Evolutionary conservation across 2,888 invertebrate species (phyloP), one percentile per base, ranked within the genome.

Genomic region (Melieria picta): DNA sequence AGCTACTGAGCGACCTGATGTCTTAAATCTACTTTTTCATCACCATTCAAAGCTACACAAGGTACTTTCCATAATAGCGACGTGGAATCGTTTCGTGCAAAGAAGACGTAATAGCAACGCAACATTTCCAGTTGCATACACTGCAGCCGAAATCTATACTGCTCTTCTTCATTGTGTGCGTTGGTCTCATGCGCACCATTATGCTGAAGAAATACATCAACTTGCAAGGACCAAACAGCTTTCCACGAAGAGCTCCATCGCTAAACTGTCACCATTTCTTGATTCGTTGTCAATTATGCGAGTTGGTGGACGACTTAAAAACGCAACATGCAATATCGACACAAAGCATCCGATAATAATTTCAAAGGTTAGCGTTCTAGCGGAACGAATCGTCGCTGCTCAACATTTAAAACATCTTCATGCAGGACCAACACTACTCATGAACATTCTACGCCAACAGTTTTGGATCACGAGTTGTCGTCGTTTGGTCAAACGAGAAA

Each of bases 391-490:
- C 58, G 10, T 66, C 30, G 4, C 4, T 58, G 7, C 57, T n/a
- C 47, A 66, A 7, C 47, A 66, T 58, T 13, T 66, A 16, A 7
- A 58, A 66, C n/a, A 57, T 47, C 46, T 66, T 46, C 47, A 66
- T 42, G 55, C 65, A 45, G 58, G 66, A 16, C 58, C 58, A 5
- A 66, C 66, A 7, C 30, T 66, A 4, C 58, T 66, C 13, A 16
- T 66, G 46, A 66, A 66, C 48, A 66, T 66, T 13, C 11, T 66
- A 5, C 66, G 46, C 7, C 58, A 66, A 48, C 48, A 16, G n/a
- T 66, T 57, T 9, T 66, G 66, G 66, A 66, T 58, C 30, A 66
- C 58, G 16, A 58, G 30, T 30, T 66, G 66, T 47, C 66, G 58
- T 30, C 47, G 66, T 7, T 46, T 48, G 42, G 16, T 56, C 5